Base-by-base conservation (phyloP, 2,797 vertebrate genomes). In the Distichodus sexfasciatus region DNA sequence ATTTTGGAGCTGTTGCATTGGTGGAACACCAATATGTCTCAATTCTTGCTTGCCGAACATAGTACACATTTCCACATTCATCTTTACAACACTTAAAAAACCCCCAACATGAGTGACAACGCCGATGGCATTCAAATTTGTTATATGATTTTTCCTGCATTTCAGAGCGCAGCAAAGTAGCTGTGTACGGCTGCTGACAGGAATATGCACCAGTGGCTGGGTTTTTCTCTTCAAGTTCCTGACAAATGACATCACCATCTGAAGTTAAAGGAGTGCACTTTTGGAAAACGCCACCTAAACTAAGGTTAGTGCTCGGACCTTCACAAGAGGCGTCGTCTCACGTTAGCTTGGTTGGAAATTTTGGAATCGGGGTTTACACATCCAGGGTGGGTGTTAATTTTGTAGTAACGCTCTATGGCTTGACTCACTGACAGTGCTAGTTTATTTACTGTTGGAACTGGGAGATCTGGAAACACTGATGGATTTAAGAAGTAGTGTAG, bases 261-360 rank as follows among this genome's bases (percentile, higher is more conserved):
- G 75, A 8, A 0, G 76, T 84, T 8, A 91, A 1, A 0, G 69
- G 47, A 0, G 5, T n/a, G 21, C 96, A 97, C 46, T 77, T 4
- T 77, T 96, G 95, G 74, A 91, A 98, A 65, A 91, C 78, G 0
- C 95, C 95, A 0, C 94, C 95, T 0, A 98, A 94, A 72, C 93
- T 95, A 53, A 96, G 92, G 58, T 96, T 97, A 64, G 87, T 89
- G 21, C 79, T 75, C 0, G 88, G 79, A 4, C 92, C 94, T 0
- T 90, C 2, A 0, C 95, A 98, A 3, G 94, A 95, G 2, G 82
- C 79, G 0, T 97, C 94, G 0, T 95, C 92, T 0, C n/a, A 81
- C 14, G 14, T 97, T 98, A 64, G 94, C 95, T 11, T 96, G 89
- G 80, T 96, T 94, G 67, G 93, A 98, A 82, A 96, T 96, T 66